Base-by-base conservation (phyloP, 2,797 vertebrate species). In the Taenioides sp. region DNA sequence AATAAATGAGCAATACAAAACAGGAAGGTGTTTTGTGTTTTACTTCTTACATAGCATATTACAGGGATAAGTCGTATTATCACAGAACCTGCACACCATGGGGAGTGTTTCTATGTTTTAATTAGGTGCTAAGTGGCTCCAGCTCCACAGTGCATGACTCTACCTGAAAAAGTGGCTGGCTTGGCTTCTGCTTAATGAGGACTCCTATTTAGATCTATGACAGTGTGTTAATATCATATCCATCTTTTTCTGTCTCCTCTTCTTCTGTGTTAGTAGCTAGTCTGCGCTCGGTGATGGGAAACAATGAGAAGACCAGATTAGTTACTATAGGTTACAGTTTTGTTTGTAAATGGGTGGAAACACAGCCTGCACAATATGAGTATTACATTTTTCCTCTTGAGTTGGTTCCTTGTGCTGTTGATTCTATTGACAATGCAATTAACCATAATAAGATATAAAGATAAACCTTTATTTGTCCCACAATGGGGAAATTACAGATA, bases 121-220 rank as follows among this genome's bases (percentile, higher is more conserved):
- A 92, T 89, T 84, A 88, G 87, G 92, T 90, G 88, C 87, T 93
- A 92, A 92, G 89, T 92, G 91, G 88, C 83, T 92, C 81, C 85
- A 86, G 84, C 80, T 90, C 87, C 83, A 80, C 80, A 69, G 69
- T 80, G 84, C 82, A 78, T 80, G 86, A 74, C 82, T 84, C 69
- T 85, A 87, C 82, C 80, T 88, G 88, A 75, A 89, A 86, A 37
- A 37, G 84, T 89, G 78, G 66, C 80, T 75, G 74, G 71, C 78
- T 75, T 75, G 71, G 80, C 77, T 75, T 73, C 76, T 69, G 79
- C 87, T 86, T 92, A 92, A 92, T 91, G 86, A 91, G 90, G 82
- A 84, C 80, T 83, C 86, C 82, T 74, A 84, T 91, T 89, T 81
- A 91, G 80, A 84, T 84, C 73, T 88, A 84, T 80, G 78, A 90